Evolutionary conservation across 2,888 invertebrate species (phyloP).

Genomic region (Xylota sylvarum): DNA sequence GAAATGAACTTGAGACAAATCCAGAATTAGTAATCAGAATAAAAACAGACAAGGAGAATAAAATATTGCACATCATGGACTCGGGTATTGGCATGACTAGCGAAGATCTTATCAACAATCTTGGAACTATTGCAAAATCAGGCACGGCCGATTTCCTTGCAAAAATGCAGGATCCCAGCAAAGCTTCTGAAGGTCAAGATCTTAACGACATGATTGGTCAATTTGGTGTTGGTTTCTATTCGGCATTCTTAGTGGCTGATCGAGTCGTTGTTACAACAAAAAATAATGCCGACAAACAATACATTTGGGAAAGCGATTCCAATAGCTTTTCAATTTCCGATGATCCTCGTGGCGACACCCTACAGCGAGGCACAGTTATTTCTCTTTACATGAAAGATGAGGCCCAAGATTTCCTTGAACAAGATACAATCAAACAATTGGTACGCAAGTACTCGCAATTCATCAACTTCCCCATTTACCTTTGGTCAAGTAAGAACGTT

Average conservation of each 20-base stretch:
- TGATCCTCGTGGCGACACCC: constrained; percentile 97
- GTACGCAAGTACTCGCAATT: constrained; percentile 99
- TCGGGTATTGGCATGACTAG: constrained; percentile 99
- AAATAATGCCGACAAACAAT: constrained; percentile 96
- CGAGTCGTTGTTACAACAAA: constrained; percentile 98
- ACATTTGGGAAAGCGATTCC: constrained; percentile 99
- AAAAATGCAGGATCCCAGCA: constrained; percentile 91
- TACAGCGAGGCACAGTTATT: constrained; percentile 95
- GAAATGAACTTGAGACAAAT: constrained; percentile 90
- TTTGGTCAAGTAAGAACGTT: constrained; percentile 93
- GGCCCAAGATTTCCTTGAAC: constrained; percentile 97
- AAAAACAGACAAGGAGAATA: constrained; percentile 96
- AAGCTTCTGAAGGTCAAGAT: constrained; percentile 87
- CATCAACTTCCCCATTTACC: constrained; percentile 99
- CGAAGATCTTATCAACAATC: constrained; percentile 95
- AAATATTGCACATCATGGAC: constrained; percentile 97
- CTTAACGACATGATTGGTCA: constrained; percentile 99
- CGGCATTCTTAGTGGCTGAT: constrained; percentile 98
- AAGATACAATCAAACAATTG: constrained; percentile 94
- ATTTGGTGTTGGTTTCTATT: constrained; percentile 99
- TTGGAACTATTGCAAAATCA: constrained; percentile 99
- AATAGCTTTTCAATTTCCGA: constrained; percentile 93
- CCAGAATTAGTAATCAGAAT: constrained; percentile 95
- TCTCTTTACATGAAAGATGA: constrained; percentile 97
- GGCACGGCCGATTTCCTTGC: constrained; percentile 98